phyloP scores from a whole-genome alignment of 2,888 invertebrate species.

The Zygogramma bicolorata region DNA sequence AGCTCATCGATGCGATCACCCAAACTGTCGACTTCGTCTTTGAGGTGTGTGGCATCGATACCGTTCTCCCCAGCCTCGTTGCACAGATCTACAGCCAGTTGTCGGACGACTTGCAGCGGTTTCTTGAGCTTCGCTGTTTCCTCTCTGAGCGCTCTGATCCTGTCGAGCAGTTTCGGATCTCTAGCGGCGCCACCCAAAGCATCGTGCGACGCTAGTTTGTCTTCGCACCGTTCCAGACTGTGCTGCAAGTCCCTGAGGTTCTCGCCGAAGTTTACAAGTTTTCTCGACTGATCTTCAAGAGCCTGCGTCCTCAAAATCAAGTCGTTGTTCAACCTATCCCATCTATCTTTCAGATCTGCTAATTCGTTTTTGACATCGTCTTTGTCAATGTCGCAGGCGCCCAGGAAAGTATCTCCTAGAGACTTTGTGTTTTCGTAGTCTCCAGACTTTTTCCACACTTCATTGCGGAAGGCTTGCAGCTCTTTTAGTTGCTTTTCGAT shows the following conservation, averaged over 20 bases:
- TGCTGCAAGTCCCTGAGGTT: conserved; percentile 87
- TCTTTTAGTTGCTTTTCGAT: conserved; percentile 90
- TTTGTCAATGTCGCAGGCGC: conserved; percentile 91
- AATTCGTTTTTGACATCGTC: conserved; percentile 88
- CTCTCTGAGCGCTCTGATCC: conserved; percentile 85
- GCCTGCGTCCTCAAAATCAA: conserved; percentile 82
- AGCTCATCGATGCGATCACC: conserved; percentile 83
- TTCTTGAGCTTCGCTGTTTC: conserved; percentile 84
- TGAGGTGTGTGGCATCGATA: conserved; percentile 80
- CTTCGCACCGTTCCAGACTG: conserved; percentile 88
- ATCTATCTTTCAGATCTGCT: conserved; percentile 84
- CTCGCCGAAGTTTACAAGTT: conserved; percentile 87
- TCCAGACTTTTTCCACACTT: conserved; percentile 93
- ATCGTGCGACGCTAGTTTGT: conserved; percentile 82
- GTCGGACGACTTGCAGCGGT: conserved; percentile 71
- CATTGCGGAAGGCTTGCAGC: conserved; percentile 89
- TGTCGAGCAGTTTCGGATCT: conserved; percentile 87
- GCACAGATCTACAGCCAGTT: conserved; percentile 82
- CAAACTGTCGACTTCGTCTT: conserved; percentile 82
- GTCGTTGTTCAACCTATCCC: conserved; percentile 92
- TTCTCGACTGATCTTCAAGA: conserved; percentile 85
- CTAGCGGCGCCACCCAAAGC: conserved; percentile 79
- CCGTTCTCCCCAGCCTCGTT: conserved; percentile 82
- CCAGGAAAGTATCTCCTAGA: conserved; percentile 88
- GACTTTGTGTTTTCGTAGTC: conserved; percentile 92